phyloP scores from a whole-genome alignment of 2,888 invertebrate species.

The Digitonthophagus gazella region DNA sequence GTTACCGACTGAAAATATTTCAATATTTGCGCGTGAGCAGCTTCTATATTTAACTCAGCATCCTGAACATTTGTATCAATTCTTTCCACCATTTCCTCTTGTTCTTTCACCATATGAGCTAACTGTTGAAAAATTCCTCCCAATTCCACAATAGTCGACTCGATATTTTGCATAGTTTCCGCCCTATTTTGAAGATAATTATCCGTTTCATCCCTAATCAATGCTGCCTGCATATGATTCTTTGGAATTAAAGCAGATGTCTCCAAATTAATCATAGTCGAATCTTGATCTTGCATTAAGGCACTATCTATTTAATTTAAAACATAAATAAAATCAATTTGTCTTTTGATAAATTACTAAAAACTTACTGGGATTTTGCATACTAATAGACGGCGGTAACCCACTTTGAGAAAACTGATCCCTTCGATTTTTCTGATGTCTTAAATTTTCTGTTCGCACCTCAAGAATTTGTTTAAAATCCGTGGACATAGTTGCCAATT shows the following conservation, averaged over 20 bases:
- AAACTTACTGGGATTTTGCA: slow-evolving; percentile 51
- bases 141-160: slow-evolving; percentile 96
- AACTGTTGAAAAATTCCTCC: slow-evolving; percentile 98
- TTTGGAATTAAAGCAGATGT: slow-evolving; percentile 52
- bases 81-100: slow-evolving; percentile 96
- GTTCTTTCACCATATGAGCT: slow-evolving; percentile 96
- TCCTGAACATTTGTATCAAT: slow-evolving; percentile 97
- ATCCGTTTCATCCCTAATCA: slow-evolving; percentile 83
- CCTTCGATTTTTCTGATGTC: slow-evolving; percentile 88
- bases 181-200: slow-evolving; percentile 89
- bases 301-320: slow-evolving; percentile 43
- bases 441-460: slow-evolving; percentile 95
- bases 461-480: slow-evolving; percentile 97
- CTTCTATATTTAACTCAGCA: slow-evolving; percentile 94
- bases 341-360: not conserved
- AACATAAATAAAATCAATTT: not conserved
- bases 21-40: slow-evolving; percentile 94
- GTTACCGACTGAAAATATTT: slow-evolving; percentile 97
- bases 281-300: slow-evolving; percentile 60
- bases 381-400: slow-evolving; percentile 61
- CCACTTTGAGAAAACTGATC: slow-evolving; percentile 85
- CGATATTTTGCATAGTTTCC: slow-evolving; percentile 99
- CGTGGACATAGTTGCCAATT: slow-evolving; percentile 94
- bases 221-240: slow-evolving; percentile 61
- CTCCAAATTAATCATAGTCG: slow-evolving; percentile 80